Percentiles rank a stretch among this genome's conserved stretches.
Conservation (phyloP, 1,140 invertebrate genomes). For the Drosophila sucinea region DNA sequence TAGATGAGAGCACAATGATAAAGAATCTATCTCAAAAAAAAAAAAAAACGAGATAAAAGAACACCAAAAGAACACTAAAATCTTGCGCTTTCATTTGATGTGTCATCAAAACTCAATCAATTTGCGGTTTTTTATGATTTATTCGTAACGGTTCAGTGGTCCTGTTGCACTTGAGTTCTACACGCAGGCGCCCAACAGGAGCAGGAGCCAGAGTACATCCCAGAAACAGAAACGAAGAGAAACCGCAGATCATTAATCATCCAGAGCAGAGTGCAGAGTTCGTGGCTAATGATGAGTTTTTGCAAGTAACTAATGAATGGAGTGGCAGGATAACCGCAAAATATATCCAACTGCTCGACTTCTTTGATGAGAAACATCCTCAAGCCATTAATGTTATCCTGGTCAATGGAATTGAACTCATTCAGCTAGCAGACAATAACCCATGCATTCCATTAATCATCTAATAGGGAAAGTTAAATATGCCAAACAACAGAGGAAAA, state of each 20-base stretch:
- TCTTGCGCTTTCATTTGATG: slow-evolving; percentile 27
- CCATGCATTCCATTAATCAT: slow-evolving; percentile 63
- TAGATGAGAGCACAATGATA: slow-evolving; percentile 75
- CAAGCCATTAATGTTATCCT: slow-evolving; percentile 27
- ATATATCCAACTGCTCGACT: slow-evolving; percentile 31
- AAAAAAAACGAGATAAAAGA: slow-evolving; percentile 24
- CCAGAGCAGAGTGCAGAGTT: slow-evolving; percentile 36
- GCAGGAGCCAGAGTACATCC: not conserved
- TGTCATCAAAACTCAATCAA: slow-evolving; percentile 77
- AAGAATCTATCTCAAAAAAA: slow-evolving; percentile 41
- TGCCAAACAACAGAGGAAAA: not conserved
- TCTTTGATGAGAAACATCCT: slow-evolving; percentile 35
- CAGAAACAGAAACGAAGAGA: not conserved
- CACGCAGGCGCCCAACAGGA: slow-evolving; percentile 42
- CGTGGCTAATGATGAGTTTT: slow-evolving; percentile 55
- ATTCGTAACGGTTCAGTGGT: slow-evolving; percentile 66
- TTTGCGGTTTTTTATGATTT: slow-evolving; percentile 71
- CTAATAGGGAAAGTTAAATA: slow-evolving; percentile 4
- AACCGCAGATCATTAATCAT: slow-evolving; percentile 67
- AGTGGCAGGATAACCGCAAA: slow-evolving; percentile 52
- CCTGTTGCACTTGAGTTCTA: slow-evolving; percentile 67
- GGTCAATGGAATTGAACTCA: slow-evolving; percentile 59
- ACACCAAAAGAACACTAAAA: slow-evolving; percentile 20
- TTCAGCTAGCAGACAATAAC: slow-evolving; percentile 27
- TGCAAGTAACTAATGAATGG: slow-evolving; percentile 65